phyloP scores from a whole-genome alignment of 2,113 vertebrate species.

The Pimephales promelas region DNA sequence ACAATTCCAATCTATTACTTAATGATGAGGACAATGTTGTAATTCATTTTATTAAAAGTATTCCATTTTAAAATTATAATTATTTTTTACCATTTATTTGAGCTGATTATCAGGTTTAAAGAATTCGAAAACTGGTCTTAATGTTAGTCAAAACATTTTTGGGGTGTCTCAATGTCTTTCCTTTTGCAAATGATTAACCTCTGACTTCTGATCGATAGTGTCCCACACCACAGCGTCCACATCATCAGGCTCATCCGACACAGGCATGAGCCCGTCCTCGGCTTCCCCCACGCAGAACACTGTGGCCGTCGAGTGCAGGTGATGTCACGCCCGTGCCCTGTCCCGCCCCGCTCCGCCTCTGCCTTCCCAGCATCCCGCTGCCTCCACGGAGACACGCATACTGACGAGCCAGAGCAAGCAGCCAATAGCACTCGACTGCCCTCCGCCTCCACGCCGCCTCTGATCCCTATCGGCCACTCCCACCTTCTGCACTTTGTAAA shows the following conservation, averaged over 20 bases:
- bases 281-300: slow-evolving; percentile 94
- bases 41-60: not conserved
- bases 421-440: slow-evolving; percentile 86
- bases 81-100: not conserved
- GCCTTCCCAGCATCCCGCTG: slow-evolving; percentile 80
- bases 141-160: not conserved
- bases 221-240: slow-evolving; percentile 92
- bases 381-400: slow-evolving; percentile 76
- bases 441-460: slow-evolving; percentile 74
- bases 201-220: slow-evolving; percentile 70
- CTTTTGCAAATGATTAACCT: not conserved
- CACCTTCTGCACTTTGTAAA: slow-evolving; percentile 66
- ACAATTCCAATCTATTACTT: not conserved
- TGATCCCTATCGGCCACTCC: slow-evolving; percentile 66
- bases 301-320: slow-evolving; percentile 98
- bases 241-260: slow-evolving; percentile 95
- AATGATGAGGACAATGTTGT: too few relatives aligned
- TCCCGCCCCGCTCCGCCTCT: slow-evolving; percentile 47
- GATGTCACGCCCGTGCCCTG: slow-evolving; percentile 77
- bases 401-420: slow-evolving; percentile 75
- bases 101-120: not conserved
- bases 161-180: not conserved
- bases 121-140: not conserved
- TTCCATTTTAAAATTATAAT: not conserved
- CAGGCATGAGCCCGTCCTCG: slow-evolving; percentile 93